phyloP scores from a whole-genome alignment of 2,888 invertebrate species.

The Biston stratarius region DNA sequence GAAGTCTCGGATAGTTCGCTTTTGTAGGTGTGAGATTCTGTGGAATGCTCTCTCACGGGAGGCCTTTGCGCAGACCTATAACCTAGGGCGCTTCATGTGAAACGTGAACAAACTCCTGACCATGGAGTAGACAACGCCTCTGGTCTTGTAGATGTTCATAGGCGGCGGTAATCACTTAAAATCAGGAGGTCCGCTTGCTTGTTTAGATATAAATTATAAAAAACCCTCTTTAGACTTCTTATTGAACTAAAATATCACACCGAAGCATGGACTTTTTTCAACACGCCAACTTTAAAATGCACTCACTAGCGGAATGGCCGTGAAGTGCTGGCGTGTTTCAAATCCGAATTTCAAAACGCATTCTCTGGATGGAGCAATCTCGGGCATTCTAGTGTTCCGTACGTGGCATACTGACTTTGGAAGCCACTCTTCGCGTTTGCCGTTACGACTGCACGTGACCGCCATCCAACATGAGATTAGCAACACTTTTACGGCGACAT shows the following conservation, averaged over 20 bases:
- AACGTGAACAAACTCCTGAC: too few relatives aligned
- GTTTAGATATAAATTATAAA: too few relatives aligned
- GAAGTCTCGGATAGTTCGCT: too few relatives aligned
- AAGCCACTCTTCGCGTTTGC: conserved; percentile 51
- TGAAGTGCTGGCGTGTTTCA: conserved; percentile 50
- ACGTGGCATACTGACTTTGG: conserved; percentile 60
- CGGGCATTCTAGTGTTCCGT: conserved; percentile 36
- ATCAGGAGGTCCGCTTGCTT: too few relatives aligned
- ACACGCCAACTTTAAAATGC: conserved; percentile 41
- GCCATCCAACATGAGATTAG: conserved; percentile 65
- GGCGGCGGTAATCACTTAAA: too few relatives aligned
- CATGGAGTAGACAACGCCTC: too few relatives aligned
- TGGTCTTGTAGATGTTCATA: too few relatives aligned
- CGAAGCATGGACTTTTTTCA: not conserved
- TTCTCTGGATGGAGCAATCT: conserved; percentile 60
- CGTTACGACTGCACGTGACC: conserved; percentile 75
- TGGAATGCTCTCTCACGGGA: too few relatives aligned
- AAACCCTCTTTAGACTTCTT: not conserved
- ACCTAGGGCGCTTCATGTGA: too few relatives aligned
- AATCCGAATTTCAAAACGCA: conserved; percentile 67
- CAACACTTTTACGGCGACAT: conserved; percentile 62
- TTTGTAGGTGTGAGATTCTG: too few relatives aligned
- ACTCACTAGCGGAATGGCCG: conserved; percentile 53
- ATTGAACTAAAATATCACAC: not conserved
- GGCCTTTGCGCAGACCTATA: too few relatives aligned